Evolutionary conservation across 2,888 invertebrate species (phyloP).

Genomic region (Yponomeuta evonymella): DNA sequence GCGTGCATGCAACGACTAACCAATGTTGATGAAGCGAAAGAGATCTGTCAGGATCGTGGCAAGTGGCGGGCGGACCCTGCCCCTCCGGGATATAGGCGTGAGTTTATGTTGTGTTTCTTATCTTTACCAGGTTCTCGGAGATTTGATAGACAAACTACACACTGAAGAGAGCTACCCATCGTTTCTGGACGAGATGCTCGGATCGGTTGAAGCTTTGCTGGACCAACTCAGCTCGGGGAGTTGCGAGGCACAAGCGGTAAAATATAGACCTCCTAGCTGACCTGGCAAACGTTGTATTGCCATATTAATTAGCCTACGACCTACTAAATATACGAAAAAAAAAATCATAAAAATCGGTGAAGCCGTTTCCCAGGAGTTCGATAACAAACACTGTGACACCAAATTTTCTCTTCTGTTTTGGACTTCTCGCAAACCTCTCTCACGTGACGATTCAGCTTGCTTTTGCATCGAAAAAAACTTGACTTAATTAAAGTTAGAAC

Average conservation of each 20-base stretch:
- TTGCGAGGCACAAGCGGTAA: not conserved
- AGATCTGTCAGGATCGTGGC: too few species aligned
- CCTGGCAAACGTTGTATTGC: too few species aligned
- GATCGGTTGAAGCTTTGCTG: constrained; percentile 34
- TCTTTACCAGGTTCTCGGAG: constrained; percentile 41
- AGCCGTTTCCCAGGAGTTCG: too few species aligned
- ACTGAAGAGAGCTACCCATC: constrained; percentile 53
- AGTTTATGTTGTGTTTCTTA: too few species aligned
- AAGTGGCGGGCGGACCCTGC: too few species aligned
- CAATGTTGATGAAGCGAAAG: too few species aligned
- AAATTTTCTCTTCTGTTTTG: constrained; percentile 40
- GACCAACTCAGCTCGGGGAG: constrained; percentile 27
- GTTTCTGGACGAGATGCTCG: constrained; percentile 51
- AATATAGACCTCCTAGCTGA: not conserved
- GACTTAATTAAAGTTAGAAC: not conserved
- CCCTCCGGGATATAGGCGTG: too few species aligned
- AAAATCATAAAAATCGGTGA: too few species aligned
- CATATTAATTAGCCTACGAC: too few species aligned
- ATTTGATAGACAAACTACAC: constrained; percentile 50
- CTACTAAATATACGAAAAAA: too few species aligned
- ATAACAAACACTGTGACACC: too few species aligned
- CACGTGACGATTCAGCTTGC: constrained; percentile 55
- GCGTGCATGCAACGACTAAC: too few species aligned
- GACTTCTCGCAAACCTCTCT: constrained; percentile 59
- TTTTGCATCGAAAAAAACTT: constrained; percentile 46